phyloP scores from a whole-genome alignment of 2,797 vertebrate species.

The Australoheros facetus region DNA sequence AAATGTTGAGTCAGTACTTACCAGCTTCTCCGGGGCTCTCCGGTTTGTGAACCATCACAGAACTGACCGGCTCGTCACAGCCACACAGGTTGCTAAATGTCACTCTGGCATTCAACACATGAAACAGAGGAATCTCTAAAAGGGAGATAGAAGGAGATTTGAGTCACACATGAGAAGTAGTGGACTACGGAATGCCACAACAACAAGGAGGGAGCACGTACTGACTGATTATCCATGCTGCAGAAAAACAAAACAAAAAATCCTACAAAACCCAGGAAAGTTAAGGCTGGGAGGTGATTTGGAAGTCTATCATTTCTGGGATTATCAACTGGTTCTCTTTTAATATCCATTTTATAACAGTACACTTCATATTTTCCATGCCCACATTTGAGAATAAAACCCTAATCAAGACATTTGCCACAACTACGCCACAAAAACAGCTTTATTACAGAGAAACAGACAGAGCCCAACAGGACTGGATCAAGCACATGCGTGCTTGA shows the following conservation, averaged over 20 bases:
- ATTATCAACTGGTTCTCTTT: not conserved
- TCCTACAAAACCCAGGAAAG: not conserved
- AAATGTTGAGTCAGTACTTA: constrained; percentile 42
- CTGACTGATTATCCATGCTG: too few relatives aligned
- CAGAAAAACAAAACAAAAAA: too few relatives aligned
- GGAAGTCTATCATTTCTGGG: not conserved
- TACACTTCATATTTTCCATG: not conserved
- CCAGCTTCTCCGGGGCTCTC: constrained; percentile 73
- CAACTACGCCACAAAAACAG: not conserved
- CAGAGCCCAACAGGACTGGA: not conserved
- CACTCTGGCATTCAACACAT: constrained; percentile 94
- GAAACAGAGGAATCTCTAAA: constrained; percentile 94
- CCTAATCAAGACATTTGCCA: not conserved
- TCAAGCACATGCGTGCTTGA: not conserved
- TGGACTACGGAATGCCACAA: not conserved
- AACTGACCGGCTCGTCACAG: constrained; percentile 90
- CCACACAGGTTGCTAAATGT: constrained; percentile 96
- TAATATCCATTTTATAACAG: not conserved
- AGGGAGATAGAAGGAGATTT: not conserved
- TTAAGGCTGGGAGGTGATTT: not conserved
- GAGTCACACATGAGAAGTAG: not conserved
- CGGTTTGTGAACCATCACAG: constrained; percentile 81
- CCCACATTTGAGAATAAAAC: too few relatives aligned
- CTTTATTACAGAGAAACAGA: not conserved
- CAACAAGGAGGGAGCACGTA: too few relatives aligned